Evolutionary conservation across 1,140 invertebrate species (phyloP), one percentile per base, ranked within the genome.

Genomic region (Cephus cinctus): DNA sequence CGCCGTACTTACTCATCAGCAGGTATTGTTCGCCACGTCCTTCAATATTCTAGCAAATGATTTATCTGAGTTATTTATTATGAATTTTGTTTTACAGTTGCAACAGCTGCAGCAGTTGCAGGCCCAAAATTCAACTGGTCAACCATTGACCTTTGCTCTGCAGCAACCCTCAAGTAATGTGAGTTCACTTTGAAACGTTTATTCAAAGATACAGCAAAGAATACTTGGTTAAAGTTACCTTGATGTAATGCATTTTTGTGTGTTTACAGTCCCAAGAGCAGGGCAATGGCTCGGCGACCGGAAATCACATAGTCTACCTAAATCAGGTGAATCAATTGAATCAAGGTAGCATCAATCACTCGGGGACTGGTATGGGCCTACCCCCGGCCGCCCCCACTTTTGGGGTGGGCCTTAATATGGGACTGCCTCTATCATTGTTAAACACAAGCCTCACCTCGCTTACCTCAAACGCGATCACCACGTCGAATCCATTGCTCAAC

Each of bases 21-120:
- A 80, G 70, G 78, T 80, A 69, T 55, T 41, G 19, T 50, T n/a
- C n/a, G n/a, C n/a, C n/a, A n/a, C n/a, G n/a, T n/a, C n/a, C n/a
- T n/a, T n/a, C n/a, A n/a, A n/a, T n/a, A n/a, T n/a, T n/a, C n/a
- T n/a, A n/a, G n/a, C n/a, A n/a, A 32, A 5, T 47, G 16, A 54
- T 48, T 18, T 12, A 50, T 41, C 12, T 38, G 48, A 42, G 35
- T 47, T 8, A 12, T 50, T 21, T 43, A 51, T 25, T 25, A 47
- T 22, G 43, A 32, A 36, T 22, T 35, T 15, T 57, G 50, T 22
- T 43, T 54, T 59, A 43, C 49, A 80, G 77, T 65, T 80, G 55
- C 78, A 80, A 59, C 78, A 80, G 36, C 62, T 80, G 45, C 78
- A 80, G 57, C 77, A 79, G 56, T 59, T 78, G 36, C 77, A 78